Base-by-base conservation (phyloP, 2,113 vertebrate genomes). In the Enhydra lutris region DNA sequence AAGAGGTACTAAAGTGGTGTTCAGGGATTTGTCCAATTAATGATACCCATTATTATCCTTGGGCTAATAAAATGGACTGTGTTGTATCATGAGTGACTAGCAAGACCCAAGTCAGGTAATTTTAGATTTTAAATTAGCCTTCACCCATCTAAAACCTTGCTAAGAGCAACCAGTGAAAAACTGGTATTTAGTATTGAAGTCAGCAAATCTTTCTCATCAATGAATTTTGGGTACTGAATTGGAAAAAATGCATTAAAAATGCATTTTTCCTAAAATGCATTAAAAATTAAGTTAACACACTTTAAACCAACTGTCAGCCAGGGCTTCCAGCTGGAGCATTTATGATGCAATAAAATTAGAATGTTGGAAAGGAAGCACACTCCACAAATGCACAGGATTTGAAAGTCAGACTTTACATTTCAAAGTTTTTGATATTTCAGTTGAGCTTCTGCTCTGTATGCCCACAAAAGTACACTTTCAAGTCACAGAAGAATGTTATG, bases 281-380 rank as follows among this genome's bases (percentile, higher is more conserved):
- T 98, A 97, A 98, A 98, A 98, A 97, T 98, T 88, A 97, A 98
- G 92, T 76, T 93, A 97, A 98, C 97, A 97, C 93, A 97, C 90
- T 97, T 59, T 57, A 98, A 98, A 97, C 98, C 98, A 98, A 91
- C 97, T 98, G 90, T 97, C 91, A 98, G 94, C 97, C 89, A 39
- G 84, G 93, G 87, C 89, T 98, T 98, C 98, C 98, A 98, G 98
- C 98, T 98, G 97, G 97, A 98, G 31, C 67, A 82, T 95, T 97
- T 94, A 96, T 83, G 93, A 96, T 96, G 87, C 76, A 96, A 97
- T 97, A 98, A 98, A 98, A 98, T 98, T 98, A 98, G 98, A 98
- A 98, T 71, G 50, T 83, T 98, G 82, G 63, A 85, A 98, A 97
- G 95, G 98, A 98, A 99, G 97, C 45, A 97, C 59, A 85, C 42